A percentile compares a stretch with the other conserved stretches of the same genome.
Evolutionary conservation across 2,113 vertebrate species (phyloP).

Genomic region (Leucosticte australis): DNA sequence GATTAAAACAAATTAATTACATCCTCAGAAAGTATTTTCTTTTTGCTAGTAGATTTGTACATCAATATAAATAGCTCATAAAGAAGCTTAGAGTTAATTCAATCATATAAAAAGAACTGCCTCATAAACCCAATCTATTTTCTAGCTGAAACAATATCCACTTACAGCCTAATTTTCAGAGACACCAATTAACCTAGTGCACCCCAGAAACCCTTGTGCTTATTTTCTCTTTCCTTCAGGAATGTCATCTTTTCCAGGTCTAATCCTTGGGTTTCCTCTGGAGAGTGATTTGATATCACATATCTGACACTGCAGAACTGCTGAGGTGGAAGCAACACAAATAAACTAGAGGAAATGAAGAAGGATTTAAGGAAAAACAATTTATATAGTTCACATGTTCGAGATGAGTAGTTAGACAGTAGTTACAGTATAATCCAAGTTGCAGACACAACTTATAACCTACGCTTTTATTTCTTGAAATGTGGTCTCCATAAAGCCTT

Average conservation of each 20-base stretch:
- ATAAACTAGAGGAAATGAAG: neutral
- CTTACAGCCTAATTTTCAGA: neutral
- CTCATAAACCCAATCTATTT: conserved; percentile 19
- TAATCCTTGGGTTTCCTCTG: neutral
- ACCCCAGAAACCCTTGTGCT: neutral
- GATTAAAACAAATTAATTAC: conserved; percentile 40
- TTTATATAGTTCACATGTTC: neutral
- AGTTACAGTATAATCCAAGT: neutral
- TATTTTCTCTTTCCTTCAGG: conserved; percentile 9
- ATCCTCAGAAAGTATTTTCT: conserved; percentile 7
- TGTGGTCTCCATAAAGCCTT: neutral
- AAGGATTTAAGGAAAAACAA: neutral
- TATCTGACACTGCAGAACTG: neutral
- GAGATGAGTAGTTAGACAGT: neutral
- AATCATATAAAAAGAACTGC: neutral
- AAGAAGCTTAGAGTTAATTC: conserved; percentile 15
- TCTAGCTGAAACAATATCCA: neutral
- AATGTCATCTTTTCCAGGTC: neutral
- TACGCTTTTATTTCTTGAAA: neutral
- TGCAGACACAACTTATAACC: neutral
- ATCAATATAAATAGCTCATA: conserved; percentile 16
- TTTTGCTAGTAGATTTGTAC: conserved; percentile 8
- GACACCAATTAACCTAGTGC: neutral
- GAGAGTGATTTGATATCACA: neutral
- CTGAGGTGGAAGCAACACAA: neutral